Evolutionary conservation across 1,140 invertebrate genomes (phyloP).

Genomic region (Hirudo medicinalis): DNA sequence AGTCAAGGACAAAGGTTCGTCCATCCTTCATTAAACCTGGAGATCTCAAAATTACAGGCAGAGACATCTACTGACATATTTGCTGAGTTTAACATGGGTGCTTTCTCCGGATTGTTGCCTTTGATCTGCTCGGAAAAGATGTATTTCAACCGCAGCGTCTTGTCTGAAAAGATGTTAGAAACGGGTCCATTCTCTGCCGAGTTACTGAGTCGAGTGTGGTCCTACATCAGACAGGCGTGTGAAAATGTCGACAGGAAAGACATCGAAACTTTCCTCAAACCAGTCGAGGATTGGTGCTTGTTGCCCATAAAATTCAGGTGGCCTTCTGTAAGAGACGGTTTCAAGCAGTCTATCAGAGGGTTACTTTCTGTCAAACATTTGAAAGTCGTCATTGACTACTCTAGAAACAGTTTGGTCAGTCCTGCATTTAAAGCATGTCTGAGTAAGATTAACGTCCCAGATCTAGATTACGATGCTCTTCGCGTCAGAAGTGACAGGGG

Average conservation of each 20-base stretch:
- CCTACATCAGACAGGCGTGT: not conserved
- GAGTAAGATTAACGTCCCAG: slow-evolving; percentile 20
- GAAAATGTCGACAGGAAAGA: slow-evolving; percentile 5
- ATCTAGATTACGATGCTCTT: slow-evolving; percentile 16
- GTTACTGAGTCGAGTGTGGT: not conserved
- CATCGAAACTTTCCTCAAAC: not conserved
- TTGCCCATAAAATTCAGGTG: not conserved
- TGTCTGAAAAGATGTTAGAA: not conserved
- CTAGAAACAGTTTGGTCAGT: slow-evolving; percentile 17
- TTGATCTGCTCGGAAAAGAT: not conserved
- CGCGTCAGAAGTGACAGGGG: not conserved
- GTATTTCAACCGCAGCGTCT: not conserved
- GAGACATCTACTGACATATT: slow-evolving; percentile 7
- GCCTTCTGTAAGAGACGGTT: not conserved
- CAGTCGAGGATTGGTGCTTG: slow-evolving; percentile 5
- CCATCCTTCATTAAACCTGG: slow-evolving; percentile 1
- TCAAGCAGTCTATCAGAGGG: not conserved
- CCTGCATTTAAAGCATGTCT: slow-evolving; percentile 13
- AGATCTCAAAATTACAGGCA: slow-evolving; percentile 10
- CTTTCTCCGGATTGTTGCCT: slow-evolving; percentile 16
- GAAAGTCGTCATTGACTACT: slow-evolving; percentile 10
- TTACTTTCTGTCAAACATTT: slow-evolving; percentile 6
- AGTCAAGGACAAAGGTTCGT: slow-evolving; percentile 16
- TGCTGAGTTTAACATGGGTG: slow-evolving; percentile 14
- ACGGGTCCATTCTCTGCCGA: not conserved